Conservation (phyloP, 2,888 invertebrate genomes). For the Watsonalla cultraria region DNA sequence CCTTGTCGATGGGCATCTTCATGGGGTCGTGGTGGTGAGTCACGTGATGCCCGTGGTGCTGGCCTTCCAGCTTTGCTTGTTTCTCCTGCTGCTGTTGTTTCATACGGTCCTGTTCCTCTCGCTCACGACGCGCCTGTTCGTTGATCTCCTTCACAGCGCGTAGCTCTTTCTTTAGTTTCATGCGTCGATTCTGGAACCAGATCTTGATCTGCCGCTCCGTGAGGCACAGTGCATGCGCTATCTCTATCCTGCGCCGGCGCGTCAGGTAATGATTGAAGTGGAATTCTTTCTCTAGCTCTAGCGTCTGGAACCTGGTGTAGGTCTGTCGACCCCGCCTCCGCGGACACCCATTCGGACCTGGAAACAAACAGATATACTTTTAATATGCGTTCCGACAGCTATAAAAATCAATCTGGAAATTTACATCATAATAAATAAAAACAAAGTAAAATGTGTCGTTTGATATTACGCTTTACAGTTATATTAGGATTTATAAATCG, state of each 20-base stretch:
- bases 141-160: conserved; percentile 96
- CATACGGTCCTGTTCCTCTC: conserved; percentile 94
- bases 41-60: conserved; percentile 84
- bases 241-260: conserved; percentile 96
- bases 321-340: conserved; percentile 97
- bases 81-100: conserved; percentile 94
- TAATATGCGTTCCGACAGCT: conserved; percentile 10
- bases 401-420: conserved; percentile 12
- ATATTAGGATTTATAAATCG: conserved; percentile 46
- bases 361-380: conserved; percentile 55
- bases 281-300: conserved; percentile 99
- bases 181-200: conserved; percentile 97
- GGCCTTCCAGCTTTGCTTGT: conserved; percentile 87
- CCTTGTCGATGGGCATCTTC: conserved; percentile 86
- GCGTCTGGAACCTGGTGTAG: conserved; percentile 98
- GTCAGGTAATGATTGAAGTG: conserved; percentile 99
- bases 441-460: conserved; percentile 19
- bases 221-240: conserved; percentile 96
- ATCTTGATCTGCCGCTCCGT: conserved; percentile 98
- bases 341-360: conserved; percentile 97
- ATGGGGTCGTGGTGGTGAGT: conserved; percentile 86
- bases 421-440: conserved; percentile 7
- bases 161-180: conserved; percentile 97
- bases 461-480: conserved; percentile 41
- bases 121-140: conserved; percentile 93